These are phyloP conservation scores for Patella caerulea DNA, from an alignment of 2,888 invertebrate genomes.

Conservation along the genomic window DNA sequence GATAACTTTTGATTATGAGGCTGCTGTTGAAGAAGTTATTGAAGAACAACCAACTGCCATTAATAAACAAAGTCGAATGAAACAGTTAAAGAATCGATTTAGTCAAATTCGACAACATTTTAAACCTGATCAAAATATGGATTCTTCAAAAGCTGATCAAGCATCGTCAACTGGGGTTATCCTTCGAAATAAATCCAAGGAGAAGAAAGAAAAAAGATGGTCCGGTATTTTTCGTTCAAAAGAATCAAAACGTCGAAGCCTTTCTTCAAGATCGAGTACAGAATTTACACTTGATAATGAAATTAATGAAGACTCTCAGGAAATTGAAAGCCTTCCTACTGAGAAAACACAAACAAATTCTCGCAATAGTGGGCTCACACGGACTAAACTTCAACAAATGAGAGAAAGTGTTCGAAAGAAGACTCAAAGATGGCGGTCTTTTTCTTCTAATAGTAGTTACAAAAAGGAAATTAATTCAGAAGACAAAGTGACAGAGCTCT, in stretches of 20 bases:
- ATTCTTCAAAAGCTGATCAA: background rate
- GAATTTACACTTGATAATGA: background rate
- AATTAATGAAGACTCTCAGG: background rate
- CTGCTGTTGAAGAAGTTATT: background rate
- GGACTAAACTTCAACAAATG: conserved; percentile 26
- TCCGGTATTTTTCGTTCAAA: background rate
- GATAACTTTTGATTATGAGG: background rate
- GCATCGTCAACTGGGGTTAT: background rate
- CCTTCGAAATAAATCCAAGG: background rate
- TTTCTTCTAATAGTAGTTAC: conserved; percentile 21
- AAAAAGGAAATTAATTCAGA: background rate
- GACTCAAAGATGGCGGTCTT: conserved; percentile 40
- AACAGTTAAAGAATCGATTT: background rate
- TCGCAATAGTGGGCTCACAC: conserved; percentile 8
- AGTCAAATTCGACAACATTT: background rate
- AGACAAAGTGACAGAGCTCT: too few relatives aligned
- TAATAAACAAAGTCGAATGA: background rate
- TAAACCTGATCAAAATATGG: background rate
- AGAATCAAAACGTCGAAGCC: background rate
- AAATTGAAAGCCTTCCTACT: background rate
- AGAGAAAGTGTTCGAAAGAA: conserved; percentile 37
- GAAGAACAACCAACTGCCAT: background rate
- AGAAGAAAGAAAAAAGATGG: background rate
- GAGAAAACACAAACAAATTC: background rate
- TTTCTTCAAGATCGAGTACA: background rate